Base-by-base conservation (phyloP, 2,888 invertebrate species). In the Ptychoptera contaminata region DNA sequence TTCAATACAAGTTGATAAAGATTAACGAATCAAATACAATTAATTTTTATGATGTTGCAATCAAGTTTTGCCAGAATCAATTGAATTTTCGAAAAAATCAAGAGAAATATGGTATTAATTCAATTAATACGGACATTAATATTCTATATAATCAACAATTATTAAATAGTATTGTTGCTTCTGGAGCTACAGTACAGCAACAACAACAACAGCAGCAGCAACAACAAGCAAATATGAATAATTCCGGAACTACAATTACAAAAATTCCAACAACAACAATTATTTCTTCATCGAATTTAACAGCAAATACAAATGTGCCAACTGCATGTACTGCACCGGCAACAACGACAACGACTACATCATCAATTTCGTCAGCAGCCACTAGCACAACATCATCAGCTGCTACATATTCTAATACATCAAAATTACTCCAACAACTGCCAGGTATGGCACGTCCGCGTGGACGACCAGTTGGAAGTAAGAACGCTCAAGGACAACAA, bases 61-160 rank as follows among this genome's bases (percentile, higher is more conserved):
- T 78, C 51, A 82, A 79, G 58, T 77, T 77, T 54, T 82, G 83
- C 54, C 74, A 78, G 50, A 76, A 76, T 53, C 67, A 76, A 50
- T 71, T 73, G 45, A 65, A 72, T 16, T 64, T 69, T 1, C 68
- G 75, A 47, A 79, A 75, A 58, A 70, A 74, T 44, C 68, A 70
- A 48, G 68, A 70, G 5, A 69, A 51, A 54, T 52, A 48, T 47
- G 47, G 42, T 16, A 34, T 35, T 35, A 23, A 23, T 23, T 23
- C 23, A 23, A 23, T 23, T 23, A 23, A 23, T 23, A 23, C 23
- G 3, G 23, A 23, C 23, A 23, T 23, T 23, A 23, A 23, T 23
- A 23, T 23, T 23, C 23, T 23, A 7, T 23, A 23, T 23, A 23
- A 23, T 23, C 23, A 23, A 7, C 23, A 23, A 23, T 23, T 11